These are phyloP conservation scores for Eupithecia pulchellata DNA, from an alignment of 2,888 invertebrate species.

Conservation along the genomic window DNA sequence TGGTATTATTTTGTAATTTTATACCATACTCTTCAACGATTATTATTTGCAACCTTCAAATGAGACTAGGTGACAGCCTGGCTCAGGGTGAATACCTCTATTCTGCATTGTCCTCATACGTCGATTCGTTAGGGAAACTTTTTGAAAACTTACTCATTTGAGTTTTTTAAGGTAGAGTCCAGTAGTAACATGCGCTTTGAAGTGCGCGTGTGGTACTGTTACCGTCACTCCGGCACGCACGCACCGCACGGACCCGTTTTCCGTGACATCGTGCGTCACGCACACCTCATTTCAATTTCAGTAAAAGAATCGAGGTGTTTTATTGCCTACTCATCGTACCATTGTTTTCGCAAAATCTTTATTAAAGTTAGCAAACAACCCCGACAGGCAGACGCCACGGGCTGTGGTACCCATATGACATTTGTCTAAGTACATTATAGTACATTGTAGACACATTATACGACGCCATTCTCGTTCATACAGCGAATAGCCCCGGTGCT, in stretches of 20 bases:
- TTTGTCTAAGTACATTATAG: conserved; percentile 41
- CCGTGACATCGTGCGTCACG: conserved; percentile 68
- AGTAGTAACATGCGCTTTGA: conserved; percentile 2
- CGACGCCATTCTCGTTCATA: conserved; percentile 45
- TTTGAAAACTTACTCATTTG: neutral
- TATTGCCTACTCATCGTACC: conserved; percentile 52
- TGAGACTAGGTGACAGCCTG: neutral
- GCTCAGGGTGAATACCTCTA: neutral
- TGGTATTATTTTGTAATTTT: neutral
- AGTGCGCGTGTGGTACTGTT: neutral
- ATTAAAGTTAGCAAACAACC: conserved; percentile 47
- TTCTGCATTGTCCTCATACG: neutral
- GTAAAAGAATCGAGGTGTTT: conserved; percentile 58
- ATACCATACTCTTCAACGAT: neutral
- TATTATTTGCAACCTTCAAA: neutral
- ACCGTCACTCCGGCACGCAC: conserved; percentile 44
- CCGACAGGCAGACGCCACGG: conserved; percentile 53
- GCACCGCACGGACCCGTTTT: conserved; percentile 59
- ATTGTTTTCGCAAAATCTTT: conserved; percentile 53
- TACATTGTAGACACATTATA: conserved; percentile 57
- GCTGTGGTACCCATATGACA: conserved; percentile 52
- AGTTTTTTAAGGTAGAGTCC: neutral
- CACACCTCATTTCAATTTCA: conserved; percentile 64
- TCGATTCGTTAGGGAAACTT: neutral
- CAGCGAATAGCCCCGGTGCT: conserved; percentile 49